Percentiles rank a stretch among this genome's conserved stretches.
Conservation (phyloP, 1,140 invertebrate species). For the Drosophila ogumai region DNA sequence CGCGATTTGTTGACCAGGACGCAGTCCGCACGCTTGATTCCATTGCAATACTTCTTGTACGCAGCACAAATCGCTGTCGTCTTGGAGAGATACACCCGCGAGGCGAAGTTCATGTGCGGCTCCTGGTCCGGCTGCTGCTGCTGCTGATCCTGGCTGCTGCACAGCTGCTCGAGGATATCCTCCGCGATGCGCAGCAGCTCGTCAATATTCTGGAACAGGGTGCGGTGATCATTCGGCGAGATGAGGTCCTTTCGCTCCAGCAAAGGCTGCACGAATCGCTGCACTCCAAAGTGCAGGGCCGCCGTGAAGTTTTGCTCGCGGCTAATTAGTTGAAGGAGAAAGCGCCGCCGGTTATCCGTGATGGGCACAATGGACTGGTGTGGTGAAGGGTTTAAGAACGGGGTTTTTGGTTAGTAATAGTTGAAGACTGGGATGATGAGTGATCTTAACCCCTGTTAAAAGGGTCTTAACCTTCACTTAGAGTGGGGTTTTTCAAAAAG, state of each 20-base stretch:
- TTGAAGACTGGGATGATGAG: neutral
- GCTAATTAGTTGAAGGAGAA: constrained; percentile 87
- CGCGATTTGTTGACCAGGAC: constrained; percentile 89
- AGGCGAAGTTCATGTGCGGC: constrained; percentile 88
- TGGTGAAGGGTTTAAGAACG: constrained; percentile 21
- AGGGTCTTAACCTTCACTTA: neutral
- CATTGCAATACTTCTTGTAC: constrained; percentile 92
- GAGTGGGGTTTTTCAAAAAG: neutral
- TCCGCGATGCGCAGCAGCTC: constrained; percentile 92
- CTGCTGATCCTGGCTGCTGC: constrained; percentile 88
- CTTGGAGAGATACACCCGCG: constrained; percentile 90
- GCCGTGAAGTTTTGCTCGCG: constrained; percentile 91
- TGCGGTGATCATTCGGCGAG: constrained; percentile 89
- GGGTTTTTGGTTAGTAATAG: neutral
- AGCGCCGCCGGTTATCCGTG: constrained; percentile 86
- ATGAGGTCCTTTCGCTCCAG: constrained; percentile 90
- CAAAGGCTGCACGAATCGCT: constrained; percentile 90
- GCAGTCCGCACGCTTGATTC: constrained; percentile 92
- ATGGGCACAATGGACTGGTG: constrained; percentile 81
- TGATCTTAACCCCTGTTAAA: too few species aligned
- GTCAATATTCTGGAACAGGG: constrained; percentile 93
- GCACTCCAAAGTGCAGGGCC: constrained; percentile 90
- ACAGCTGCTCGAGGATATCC: constrained; percentile 91
- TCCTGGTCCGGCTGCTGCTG: constrained; percentile 88
- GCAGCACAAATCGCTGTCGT: constrained; percentile 89